These are phyloP conservation scores for Mormyrus lacerda DNA, from an alignment of 2,113 vertebrate genomes.

Conservation along the genomic window DNA sequence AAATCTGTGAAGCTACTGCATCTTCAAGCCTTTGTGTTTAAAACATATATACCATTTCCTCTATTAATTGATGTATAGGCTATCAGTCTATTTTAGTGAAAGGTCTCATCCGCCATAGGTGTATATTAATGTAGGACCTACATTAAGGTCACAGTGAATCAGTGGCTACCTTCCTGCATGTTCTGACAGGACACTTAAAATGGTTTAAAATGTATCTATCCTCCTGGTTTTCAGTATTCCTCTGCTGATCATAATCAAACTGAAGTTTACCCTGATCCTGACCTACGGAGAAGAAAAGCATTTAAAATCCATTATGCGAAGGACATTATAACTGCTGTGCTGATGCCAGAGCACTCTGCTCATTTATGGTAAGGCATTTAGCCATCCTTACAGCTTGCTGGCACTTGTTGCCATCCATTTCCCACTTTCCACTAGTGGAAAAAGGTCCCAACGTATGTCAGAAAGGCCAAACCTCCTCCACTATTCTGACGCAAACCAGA, in stretches of 20 bases:
- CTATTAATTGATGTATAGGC: too few species aligned
- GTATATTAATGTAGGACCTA: neutral
- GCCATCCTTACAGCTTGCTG: neutral
- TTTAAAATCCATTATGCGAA: neutral
- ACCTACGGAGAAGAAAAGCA: neutral
- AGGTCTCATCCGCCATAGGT: too few species aligned
- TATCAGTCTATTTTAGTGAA: too few species aligned
- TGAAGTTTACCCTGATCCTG: neutral
- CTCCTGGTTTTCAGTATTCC: neutral
- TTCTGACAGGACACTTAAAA: neutral
- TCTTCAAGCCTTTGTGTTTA: neutral
- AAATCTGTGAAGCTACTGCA: neutral
- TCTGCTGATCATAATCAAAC: neutral
- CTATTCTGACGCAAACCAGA: neutral
- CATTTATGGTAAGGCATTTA: slow-evolving; percentile 2
- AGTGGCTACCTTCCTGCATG: neutral
- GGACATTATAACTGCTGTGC: neutral
- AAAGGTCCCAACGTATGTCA: neutral
- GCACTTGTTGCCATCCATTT: neutral
- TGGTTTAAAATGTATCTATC: neutral
- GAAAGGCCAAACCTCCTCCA: neutral
- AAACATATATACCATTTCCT: neutral
- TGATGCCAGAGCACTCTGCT: neutral
- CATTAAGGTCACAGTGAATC: neutral
- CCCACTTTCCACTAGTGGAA: neutral